Evolutionary conservation across 2,113 vertebrate species (phyloP).

Genomic region (Macrotis lagotis): DNA sequence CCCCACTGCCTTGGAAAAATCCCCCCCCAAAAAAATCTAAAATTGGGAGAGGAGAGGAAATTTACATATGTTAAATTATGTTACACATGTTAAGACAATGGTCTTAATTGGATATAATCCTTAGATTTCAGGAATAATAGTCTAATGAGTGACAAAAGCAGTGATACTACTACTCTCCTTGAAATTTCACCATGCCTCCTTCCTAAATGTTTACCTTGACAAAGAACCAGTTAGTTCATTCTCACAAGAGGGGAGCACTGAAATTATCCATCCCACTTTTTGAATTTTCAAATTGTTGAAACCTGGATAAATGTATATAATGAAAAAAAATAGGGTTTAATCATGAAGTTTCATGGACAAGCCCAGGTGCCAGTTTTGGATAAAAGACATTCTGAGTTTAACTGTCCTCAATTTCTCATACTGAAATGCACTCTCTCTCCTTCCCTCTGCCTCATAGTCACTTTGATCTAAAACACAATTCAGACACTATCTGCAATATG

Average conservation of each 20-base stretch:
- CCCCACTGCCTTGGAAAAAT: too few species aligned
- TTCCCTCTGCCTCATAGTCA: not conserved
- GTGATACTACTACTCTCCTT: not conserved
- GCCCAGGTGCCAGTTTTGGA: not conserved
- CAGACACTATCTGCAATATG: not conserved
- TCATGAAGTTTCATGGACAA: not conserved
- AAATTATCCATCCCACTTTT: not conserved
- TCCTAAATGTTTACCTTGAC: not conserved
- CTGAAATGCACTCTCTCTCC: not conserved
- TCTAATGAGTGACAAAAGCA: not conserved
- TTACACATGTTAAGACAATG: too few species aligned
- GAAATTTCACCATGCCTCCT: not conserved
- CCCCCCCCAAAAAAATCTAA: too few species aligned
- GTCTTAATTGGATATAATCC: conserved; percentile 5
- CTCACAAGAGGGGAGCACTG: not conserved
- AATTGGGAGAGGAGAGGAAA: not conserved
- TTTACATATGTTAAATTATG: not conserved
- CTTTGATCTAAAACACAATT: not conserved
- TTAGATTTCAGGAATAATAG: not conserved
- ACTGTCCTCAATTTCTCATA: not conserved
- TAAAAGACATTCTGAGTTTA: not conserved
- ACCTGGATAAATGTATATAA: not conserved
- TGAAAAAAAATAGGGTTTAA: not conserved
- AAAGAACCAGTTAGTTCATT: not conserved
- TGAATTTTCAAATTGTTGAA: not conserved